Evolutionary conservation across 2,888 invertebrate species (phyloP).

Genomic region (Lingula anatina): DNA sequence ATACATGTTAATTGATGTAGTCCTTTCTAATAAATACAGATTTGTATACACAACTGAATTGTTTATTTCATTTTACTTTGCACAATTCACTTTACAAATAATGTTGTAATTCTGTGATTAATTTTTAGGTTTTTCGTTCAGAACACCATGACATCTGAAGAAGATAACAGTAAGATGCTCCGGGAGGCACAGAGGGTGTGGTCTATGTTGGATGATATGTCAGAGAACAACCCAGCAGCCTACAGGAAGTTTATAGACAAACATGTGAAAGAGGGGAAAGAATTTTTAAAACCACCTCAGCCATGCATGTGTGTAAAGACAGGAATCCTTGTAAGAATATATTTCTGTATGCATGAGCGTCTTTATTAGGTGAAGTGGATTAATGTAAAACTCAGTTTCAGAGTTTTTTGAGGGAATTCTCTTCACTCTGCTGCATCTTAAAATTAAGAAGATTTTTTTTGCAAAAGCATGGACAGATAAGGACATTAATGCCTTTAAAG

Average conservation of each 20-base stretch:
- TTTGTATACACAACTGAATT: background rate
- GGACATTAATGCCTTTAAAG: too few relatives aligned
- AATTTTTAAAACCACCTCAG: constrained; percentile 32
- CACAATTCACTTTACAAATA: background rate
- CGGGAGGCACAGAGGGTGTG: constrained; percentile 44
- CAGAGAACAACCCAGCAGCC: constrained; percentile 33
- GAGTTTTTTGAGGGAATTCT: too few relatives aligned
- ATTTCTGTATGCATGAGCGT: too few relatives aligned
- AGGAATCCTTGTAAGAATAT: constrained; percentile 21
- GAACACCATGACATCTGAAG: background rate
- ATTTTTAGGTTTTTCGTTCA: background rate
- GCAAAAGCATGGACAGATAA: too few relatives aligned
- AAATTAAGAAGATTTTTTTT: too few relatives aligned
- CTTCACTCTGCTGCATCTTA: too few relatives aligned
- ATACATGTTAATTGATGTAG: background rate
- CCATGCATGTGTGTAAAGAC: constrained; percentile 47
- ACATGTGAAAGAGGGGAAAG: constrained; percentile 37
- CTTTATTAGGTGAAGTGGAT: too few relatives aligned
- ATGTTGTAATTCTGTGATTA: background rate
- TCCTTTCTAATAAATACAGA: background rate
- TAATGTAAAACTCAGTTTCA: too few relatives aligned
- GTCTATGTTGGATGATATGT: constrained; percentile 50
- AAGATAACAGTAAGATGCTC: constrained; percentile 12
- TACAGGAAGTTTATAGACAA: constrained; percentile 46
- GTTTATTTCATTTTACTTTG: background rate